Conservation (phyloP, 2,113 vertebrate genomes). For the Vanacampus margaritifer region DNA sequence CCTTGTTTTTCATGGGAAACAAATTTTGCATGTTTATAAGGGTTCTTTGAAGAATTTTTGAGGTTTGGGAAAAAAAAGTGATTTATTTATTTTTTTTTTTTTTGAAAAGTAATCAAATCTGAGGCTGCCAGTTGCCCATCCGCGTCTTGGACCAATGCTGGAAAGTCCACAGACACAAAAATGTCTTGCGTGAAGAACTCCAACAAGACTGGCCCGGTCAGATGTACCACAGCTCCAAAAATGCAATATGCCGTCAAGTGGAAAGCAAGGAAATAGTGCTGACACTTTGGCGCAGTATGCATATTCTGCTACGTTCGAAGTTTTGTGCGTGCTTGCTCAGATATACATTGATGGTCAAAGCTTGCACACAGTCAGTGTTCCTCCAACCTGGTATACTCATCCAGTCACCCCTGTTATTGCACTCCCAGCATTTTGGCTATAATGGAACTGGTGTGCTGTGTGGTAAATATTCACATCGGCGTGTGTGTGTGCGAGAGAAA, state of each 20-base stretch:
- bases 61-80: too few species aligned
- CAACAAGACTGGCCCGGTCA: constrained; percentile 39
- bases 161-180: constrained; percentile 66
- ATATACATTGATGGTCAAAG: constrained; percentile 31
- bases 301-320: constrained; percentile 46
- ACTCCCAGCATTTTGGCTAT: constrained; percentile 35
- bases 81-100: too few species aligned
- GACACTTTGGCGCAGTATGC: constrained; percentile 60
- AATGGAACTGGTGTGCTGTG: constrained; percentile 45
- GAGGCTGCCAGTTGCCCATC: too few species aligned
- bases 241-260: constrained; percentile 61
- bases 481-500: constrained; percentile 20
- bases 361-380: constrained; percentile 10
- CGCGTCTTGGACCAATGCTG: constrained; percentile 29
- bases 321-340: constrained; percentile 28
- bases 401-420: constrained; percentile 40
- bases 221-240: constrained; percentile 71
- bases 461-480: constrained; percentile 54
- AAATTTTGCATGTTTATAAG: too few species aligned
- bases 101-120: too few species aligned
- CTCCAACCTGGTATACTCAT: constrained; percentile 27
- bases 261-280: constrained; percentile 54
- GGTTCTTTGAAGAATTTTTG: too few species aligned
- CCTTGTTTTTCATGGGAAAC: too few species aligned
- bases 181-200: constrained; percentile 27